A percentile compares a stretch with the other conserved stretches of the same genome.
Evolutionary conservation across 2,113 vertebrate genomes (phyloP).

Genomic region (Pelobates fuscus): DNA sequence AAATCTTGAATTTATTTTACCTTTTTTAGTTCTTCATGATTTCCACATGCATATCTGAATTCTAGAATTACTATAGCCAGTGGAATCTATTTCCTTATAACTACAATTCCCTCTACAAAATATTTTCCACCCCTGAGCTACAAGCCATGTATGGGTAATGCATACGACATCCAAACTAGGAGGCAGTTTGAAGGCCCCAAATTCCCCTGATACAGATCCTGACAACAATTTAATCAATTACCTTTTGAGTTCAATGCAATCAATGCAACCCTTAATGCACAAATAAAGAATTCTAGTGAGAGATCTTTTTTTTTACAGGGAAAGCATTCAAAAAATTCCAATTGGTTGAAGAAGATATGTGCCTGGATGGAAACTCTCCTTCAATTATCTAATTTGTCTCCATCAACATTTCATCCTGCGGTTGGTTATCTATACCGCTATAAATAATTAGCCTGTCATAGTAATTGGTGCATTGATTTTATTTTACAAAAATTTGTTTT

Average conservation of each 20-base stretch:
- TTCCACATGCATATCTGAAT: too few species aligned
- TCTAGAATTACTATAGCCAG: too few species aligned
- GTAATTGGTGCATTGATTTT: background rate
- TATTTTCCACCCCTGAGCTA: background rate
- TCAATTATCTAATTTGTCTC: slow-evolving; percentile 15
- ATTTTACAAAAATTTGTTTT: background rate
- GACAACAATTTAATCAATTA: slow-evolving; percentile 43
- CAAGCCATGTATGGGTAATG: background rate
- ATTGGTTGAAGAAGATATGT: slow-evolving; percentile 17
- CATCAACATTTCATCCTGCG: slow-evolving; percentile 12
- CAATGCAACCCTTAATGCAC: slow-evolving; percentile 44
- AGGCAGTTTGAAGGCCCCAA: slow-evolving; percentile 11
- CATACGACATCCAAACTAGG: slow-evolving; percentile 3
- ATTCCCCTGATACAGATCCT: slow-evolving; percentile 39
- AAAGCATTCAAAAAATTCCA: slow-evolving; percentile 5
- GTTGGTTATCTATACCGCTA: background rate
- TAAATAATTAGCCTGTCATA: background rate
- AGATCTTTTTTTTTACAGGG: slow-evolving; percentile 26
- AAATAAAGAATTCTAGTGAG: slow-evolving; percentile 35
- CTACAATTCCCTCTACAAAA: too few species aligned
- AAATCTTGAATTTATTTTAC: too few species aligned
- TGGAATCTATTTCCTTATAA: too few species aligned
- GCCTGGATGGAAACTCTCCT: slow-evolving; percentile 21
- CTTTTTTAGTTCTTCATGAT: too few species aligned
- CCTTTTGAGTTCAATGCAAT: slow-evolving; percentile 42